Conservation (phyloP, 2,113 vertebrate genomes). For the Corythaeola cristata region DNA sequence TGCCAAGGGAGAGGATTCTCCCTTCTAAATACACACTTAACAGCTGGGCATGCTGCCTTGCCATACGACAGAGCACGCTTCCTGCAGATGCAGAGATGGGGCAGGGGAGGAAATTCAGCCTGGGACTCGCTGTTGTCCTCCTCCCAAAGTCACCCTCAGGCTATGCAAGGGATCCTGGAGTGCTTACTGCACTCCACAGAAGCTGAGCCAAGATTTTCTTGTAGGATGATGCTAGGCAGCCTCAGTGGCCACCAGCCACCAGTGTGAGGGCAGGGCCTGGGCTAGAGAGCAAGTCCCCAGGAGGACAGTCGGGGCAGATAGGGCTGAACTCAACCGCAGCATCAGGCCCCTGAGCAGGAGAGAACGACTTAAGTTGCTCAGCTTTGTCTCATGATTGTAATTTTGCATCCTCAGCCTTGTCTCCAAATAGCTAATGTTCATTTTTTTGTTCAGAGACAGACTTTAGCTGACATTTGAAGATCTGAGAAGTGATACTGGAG, state of each 20-base stretch:
- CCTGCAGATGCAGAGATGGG: not conserved
- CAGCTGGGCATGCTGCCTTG: not conserved
- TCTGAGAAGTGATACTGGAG: not conserved
- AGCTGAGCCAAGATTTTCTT: not conserved
- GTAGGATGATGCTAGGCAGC: not conserved
- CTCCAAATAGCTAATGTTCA: fast-evolving
- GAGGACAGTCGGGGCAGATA: fast-evolving
- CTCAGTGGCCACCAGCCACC: not conserved
- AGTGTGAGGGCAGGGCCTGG: not conserved
- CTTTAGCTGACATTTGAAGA: not conserved
- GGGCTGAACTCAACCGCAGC: not conserved
- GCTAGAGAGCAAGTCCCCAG: fast-evolving
- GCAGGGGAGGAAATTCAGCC: not conserved
- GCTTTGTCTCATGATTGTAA: not conserved
- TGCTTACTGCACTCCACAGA: not conserved
- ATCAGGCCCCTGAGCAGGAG: not conserved
- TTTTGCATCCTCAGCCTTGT: not conserved
- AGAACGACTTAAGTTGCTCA: not conserved
- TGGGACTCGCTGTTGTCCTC: not conserved
- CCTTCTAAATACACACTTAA: not conserved
- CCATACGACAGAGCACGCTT: not conserved
- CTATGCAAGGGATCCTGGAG: not conserved
- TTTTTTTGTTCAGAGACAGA: not conserved
- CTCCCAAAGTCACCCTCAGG: not conserved
- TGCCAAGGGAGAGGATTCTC: not conserved